phyloP scores from a whole-genome alignment of 1,140 invertebrate species.

The Danaus plexippus region DNA sequence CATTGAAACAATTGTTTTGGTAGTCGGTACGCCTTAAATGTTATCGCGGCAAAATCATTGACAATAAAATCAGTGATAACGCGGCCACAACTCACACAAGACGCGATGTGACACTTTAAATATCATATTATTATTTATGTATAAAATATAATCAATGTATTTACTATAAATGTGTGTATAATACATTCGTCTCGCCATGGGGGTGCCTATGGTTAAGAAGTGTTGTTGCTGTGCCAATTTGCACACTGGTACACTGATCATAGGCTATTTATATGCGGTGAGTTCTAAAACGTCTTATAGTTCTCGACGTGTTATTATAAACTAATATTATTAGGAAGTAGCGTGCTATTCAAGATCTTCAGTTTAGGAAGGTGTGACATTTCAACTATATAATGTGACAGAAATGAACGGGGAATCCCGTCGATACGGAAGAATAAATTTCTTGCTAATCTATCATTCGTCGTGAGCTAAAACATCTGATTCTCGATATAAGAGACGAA shows the following conservation, averaged over 20 bases:
- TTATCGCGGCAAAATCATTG: slow-evolving; percentile 7
- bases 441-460: no score
- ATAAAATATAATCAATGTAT: slow-evolving; percentile 1
- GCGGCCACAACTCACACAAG: slow-evolving; percentile 1
- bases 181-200: slow-evolving; percentile 27
- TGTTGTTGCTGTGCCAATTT: slow-evolving; percentile 50
- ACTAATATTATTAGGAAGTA: no score
- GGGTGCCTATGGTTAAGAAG: slow-evolving; percentile 55
- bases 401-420: no score
- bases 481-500: no score
- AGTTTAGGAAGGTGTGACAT: no score
- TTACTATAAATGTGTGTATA: background rate
- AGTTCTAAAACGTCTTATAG: slow-evolving; percentile 11
- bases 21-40: background rate
- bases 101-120: slow-evolving; percentile 6
- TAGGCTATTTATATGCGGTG: slow-evolving; percentile 53
- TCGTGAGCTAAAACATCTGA: no score
- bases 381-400: no score
- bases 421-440: no score
- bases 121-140: background rate
- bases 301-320: no score
- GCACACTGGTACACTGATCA: slow-evolving; percentile 51
- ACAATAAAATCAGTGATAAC: slow-evolving; percentile 18
- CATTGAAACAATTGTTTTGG: background rate
- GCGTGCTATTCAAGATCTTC: no score